Evolutionary conservation across 2,113 vertebrate species (phyloP).

Genomic region (Condylura cristata): DNA sequence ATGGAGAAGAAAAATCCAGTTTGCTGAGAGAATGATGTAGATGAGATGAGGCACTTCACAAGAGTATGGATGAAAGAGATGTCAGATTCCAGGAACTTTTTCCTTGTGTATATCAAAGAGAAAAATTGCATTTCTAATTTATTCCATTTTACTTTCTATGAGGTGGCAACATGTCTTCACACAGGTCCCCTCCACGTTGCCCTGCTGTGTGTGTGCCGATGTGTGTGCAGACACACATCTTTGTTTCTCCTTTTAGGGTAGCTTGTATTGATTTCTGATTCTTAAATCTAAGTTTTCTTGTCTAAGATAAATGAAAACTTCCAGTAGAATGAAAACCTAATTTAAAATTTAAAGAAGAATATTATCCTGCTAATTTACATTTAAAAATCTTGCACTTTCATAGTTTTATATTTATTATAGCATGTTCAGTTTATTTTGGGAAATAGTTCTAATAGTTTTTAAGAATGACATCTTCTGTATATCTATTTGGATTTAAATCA

Average conservation of each 20-base stretch:
- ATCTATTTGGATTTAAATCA: neutral
- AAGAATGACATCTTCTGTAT: neutral
- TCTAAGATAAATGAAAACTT: neutral
- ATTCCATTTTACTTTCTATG: neutral
- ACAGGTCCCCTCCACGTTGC: neutral
- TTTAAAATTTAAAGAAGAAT: neutral
- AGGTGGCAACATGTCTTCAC: neutral
- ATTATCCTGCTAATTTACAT: neutral
- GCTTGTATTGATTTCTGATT: neutral
- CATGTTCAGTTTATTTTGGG: neutral
- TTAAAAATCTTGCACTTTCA: neutral
- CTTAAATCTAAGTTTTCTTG: neutral
- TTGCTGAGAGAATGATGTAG: neutral
- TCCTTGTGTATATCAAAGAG: neutral
- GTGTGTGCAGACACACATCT: neutral
- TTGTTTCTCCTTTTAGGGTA: neutral
- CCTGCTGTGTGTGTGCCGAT: neutral
- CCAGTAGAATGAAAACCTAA: neutral
- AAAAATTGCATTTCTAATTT: neutral
- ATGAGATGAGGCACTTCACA: neutral
- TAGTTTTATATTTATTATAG: neutral
- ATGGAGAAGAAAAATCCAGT: neutral
- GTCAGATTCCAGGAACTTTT: neutral
- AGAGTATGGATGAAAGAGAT: neutral
- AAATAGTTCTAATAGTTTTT: neutral